Evolutionary conservation across 2,888 invertebrate genomes (phyloP), one percentile per base, ranked within the genome.

Genomic region (Oscheius sp.): DNA sequence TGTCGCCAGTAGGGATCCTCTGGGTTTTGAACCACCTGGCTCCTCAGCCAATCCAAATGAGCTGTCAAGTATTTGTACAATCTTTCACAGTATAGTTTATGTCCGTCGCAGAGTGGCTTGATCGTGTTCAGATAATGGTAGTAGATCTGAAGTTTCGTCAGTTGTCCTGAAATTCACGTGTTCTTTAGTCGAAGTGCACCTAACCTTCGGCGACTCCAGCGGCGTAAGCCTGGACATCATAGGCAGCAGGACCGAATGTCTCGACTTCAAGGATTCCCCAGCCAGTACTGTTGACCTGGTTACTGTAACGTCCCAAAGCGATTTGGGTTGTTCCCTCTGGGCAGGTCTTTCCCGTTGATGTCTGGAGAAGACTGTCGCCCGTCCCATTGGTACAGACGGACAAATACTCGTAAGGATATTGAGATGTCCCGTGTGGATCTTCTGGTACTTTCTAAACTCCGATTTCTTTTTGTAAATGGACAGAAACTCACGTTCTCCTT

Each of bases 201-300:
- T 9, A n/a, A 79, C 84, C 86, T 74, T 87, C 87, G 29, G 83
- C 84, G 21, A 86, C 84, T 69, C 87, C 87, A 27, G 87, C 87
- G 12, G 86, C 87, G 73, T 84, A 87, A 0, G 87, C 85, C 73
- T 87, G 87, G 59, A 86, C 84, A 72, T 85, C 84, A 45, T 83
- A 77, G 6, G 81, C 76, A 64, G 76, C 79, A 16, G 78, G 79
- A 53, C 72, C 73, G 74, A 87, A 87, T 0, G 87, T 87, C 72
- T 87, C 87, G 52, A 87, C 79, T 64, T 87, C 87, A 18, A 87
- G 80, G 55, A 85, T 82, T 61, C 87, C 87, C 87, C 87, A 87
- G 83, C 85, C 87, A 29, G 86, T 87, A 16, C 81, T 77, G 74
- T 87, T 87, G 43, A 86, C 85, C 56, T 79, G 81, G 64, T 88